Conservation (phyloP, 23 tunicate genomes). For the Clavelina lepadiformis region DNA sequence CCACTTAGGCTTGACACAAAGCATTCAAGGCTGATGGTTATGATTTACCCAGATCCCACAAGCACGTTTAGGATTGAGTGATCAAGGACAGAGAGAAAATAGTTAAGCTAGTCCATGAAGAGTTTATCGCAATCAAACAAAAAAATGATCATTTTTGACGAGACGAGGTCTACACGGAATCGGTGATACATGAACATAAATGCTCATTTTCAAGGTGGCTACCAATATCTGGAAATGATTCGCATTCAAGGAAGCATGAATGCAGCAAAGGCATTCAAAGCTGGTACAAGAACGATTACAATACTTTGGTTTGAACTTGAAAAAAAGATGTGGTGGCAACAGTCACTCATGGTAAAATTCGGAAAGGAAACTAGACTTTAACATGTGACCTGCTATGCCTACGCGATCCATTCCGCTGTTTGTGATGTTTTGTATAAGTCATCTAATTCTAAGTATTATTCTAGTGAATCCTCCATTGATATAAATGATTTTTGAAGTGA, state of each 20-base stretch:
- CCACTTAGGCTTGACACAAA: no score
- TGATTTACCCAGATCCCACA: no score
- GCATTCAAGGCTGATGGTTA: no score
- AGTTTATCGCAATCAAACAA: no score
- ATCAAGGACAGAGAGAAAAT: no score
- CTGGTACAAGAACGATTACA: conserved; percentile 4
- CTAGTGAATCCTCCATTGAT: not conserved
- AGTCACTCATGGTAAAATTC: conserved; percentile 7
- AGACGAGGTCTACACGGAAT: not conserved
- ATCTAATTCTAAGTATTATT: not conserved
- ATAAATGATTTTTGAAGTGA: not conserved
- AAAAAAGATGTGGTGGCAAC: conserved; percentile 13
- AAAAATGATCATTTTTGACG: no score
- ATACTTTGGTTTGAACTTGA: conserved; percentile 3
- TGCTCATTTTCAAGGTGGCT: not conserved
- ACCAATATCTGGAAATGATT: not conserved
- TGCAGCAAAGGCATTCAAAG: conserved; percentile 5
- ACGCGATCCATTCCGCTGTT: not conserved
- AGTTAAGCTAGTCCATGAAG: no score
- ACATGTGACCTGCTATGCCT: not conserved
- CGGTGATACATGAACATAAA: conserved; percentile 3
- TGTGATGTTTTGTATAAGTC: not conserved
- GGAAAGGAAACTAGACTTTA: not conserved
- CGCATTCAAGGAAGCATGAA: not conserved
- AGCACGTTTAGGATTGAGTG: no score